Evolutionary conservation across 2,113 vertebrate species (phyloP).

Genomic region (Puma concolor): DNA sequence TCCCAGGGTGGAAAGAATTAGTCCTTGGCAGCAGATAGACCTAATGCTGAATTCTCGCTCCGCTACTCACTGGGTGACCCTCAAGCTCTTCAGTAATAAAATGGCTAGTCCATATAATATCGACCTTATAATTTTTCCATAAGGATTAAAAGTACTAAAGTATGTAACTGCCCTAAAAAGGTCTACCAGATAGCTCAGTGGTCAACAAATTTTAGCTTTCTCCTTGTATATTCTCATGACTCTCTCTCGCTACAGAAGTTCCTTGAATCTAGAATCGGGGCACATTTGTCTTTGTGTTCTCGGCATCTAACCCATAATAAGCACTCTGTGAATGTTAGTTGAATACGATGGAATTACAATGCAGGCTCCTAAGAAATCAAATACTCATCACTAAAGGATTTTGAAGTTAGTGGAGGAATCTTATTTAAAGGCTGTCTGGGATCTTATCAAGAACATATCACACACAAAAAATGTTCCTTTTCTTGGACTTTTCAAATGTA

Average conservation of each 20-base stretch:
- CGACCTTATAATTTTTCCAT: not conserved
- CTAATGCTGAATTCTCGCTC: not conserved
- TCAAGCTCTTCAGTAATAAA: conserved; percentile 10
- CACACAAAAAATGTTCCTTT: conserved; percentile 5
- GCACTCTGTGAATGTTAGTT: not conserved
- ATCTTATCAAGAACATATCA: not conserved
- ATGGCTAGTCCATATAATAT: not conserved
- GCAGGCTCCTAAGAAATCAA: not conserved
- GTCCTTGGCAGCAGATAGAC: not conserved
- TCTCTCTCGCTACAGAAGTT: not conserved
- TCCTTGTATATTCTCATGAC: not conserved
- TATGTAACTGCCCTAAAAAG: not conserved
- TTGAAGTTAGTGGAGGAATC: not conserved
- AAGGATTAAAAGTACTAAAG: not conserved
- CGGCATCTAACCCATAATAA: not conserved
- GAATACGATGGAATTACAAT: not conserved
- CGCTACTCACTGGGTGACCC: not conserved
- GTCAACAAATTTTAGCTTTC: not conserved
- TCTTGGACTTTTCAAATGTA: conserved; percentile 9
- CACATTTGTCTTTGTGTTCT: not conserved
- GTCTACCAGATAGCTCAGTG: not conserved
- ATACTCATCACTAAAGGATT: not conserved
- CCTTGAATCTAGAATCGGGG: not conserved
- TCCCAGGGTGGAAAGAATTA: not conserved
- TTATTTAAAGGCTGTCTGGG: not conserved